Percentiles rank a stretch among this genome's conserved stretches.
Conservation (phyloP, 2,888 invertebrate species). For the Odontothrips loti region DNA sequence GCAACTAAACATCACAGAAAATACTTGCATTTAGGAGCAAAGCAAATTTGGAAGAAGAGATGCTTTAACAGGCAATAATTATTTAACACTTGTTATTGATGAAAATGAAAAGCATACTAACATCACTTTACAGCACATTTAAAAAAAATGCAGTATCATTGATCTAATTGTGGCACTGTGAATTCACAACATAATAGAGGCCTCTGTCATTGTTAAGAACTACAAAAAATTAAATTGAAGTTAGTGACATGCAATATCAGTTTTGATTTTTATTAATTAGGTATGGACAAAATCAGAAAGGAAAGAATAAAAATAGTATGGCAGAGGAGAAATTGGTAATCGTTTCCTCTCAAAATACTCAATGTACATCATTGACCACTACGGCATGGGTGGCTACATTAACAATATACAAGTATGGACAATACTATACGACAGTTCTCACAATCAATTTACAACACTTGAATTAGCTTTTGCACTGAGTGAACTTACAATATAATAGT, state of each 20-base stretch:
- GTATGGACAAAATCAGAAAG: neutral
- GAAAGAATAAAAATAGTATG: neutral
- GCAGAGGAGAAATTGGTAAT: too few species aligned
- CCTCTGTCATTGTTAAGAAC: neutral
- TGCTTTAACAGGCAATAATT: neutral
- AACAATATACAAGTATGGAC: neutral
- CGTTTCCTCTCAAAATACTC: neutral
- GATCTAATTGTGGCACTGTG: neutral
- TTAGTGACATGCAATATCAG: neutral
- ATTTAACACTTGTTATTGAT: neutral
- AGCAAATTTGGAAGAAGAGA: neutral
- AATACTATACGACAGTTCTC: neutral
- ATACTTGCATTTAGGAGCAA: neutral
- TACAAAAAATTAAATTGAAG: neutral
- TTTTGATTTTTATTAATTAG: neutral
- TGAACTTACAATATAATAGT: neutral
- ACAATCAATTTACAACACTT: conserved; percentile 17
- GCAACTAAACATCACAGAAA: neutral
- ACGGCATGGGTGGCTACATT: neutral
- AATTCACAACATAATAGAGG: neutral
- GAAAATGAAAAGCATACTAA: neutral
- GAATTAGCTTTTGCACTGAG: neutral
- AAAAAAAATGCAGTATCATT: neutral
- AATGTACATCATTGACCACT: neutral
- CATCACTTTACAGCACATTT: neutral